These are phyloP conservation scores for Zelostemma sp. DNA, from an alignment of 1,140 invertebrate species.

Conservation along the genomic window DNA sequence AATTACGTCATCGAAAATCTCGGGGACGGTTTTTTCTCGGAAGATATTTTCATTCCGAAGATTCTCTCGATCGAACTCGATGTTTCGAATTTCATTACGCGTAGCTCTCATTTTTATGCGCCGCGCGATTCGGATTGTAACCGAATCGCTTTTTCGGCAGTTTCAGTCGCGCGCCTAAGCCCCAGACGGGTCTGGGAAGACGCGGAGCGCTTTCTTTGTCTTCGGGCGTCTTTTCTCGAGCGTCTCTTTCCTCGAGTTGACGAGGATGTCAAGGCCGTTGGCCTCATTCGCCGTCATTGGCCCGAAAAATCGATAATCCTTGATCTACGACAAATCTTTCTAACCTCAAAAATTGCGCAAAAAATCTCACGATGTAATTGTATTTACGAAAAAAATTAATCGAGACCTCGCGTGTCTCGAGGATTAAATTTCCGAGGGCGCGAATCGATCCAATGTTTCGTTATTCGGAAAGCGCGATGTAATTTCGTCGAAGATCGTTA, in stretches of 20 bases:
- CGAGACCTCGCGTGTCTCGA: conserved; percentile 21
- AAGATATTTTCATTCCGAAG: too few relatives aligned
- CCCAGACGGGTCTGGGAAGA: conserved; percentile 18
- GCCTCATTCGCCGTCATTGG: too few relatives aligned
- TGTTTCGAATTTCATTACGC: too few relatives aligned
- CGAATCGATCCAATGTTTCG: background rate
- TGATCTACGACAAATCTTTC: background rate
- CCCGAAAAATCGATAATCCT: background rate
- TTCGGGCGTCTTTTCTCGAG: conserved; percentile 47
- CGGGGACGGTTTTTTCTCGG: too few relatives aligned
- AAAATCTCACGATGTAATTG: background rate
- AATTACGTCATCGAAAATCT: too few relatives aligned
- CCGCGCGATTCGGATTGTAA: background rate
- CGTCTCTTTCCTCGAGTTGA: conserved; percentile 31
- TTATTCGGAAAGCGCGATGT: background rate
- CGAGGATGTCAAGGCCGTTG: conserved; percentile 64
- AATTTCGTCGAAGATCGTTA: background rate
- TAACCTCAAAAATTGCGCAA: background rate
- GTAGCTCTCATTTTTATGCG: background rate
- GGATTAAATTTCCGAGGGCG: background rate
- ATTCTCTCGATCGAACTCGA: too few relatives aligned
- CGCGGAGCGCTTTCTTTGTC: conserved; percentile 49
- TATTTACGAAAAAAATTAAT: background rate
- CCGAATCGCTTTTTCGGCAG: background rate
- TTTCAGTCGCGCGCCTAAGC: background rate